Evolutionary conservation across 2,888 invertebrate genomes (phyloP).

Genomic region (Amphipyra berbera): DNA sequence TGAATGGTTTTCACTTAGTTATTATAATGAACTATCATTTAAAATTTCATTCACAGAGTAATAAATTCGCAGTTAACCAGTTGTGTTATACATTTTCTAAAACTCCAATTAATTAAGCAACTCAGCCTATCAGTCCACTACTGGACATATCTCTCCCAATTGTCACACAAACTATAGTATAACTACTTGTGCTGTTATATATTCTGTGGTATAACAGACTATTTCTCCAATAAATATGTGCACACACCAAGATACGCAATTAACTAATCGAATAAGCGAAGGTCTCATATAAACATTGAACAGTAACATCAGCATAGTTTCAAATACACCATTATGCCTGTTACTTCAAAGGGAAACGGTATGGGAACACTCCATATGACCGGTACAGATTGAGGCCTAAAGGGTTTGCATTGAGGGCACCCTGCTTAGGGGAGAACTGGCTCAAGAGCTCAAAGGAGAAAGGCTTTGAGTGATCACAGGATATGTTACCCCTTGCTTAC

Average conservation of each 20-base stretch:
- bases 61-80: no score
- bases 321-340: constrained; percentile 9
- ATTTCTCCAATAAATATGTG: neutral
- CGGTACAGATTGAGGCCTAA: constrained; percentile 40
- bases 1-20: no score
- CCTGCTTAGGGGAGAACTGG: constrained; percentile 44
- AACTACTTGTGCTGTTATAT: no score
- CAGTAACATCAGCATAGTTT: constrained; percentile 22
- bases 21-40: no score
- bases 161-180: no score
- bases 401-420: constrained; percentile 50
- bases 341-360: constrained; percentile 44
- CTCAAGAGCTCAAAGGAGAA: constrained; percentile 51
- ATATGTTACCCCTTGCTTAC: constrained; percentile 43
- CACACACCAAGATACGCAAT: neutral
- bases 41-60: no score
- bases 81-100: no score
- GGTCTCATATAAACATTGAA: neutral
- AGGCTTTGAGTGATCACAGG: constrained; percentile 56
- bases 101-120: no score
- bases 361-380: constrained; percentile 40
- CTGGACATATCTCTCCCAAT: no score
- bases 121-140: no score
- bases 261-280: neutral
- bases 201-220: no score